Conservation (phyloP, 2,888 invertebrate genomes). For the Stenoptilia bipunctidactyla region DNA sequence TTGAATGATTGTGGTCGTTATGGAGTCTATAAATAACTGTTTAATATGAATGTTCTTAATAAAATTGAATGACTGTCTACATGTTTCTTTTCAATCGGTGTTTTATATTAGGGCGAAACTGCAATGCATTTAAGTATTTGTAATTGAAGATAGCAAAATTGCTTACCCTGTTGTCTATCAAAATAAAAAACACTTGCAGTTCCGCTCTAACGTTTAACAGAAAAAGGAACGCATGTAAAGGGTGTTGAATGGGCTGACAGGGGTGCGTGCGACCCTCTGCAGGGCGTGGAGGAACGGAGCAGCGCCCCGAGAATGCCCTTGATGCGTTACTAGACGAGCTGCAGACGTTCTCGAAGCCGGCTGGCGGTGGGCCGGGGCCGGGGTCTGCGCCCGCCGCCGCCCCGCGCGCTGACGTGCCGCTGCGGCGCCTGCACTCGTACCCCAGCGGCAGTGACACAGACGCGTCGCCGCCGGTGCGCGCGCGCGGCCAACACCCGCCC, state of each 20-base stretch:
- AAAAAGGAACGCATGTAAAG: too few relatives aligned
- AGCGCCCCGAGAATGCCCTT: conserved; percentile 94
- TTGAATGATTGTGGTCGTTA: conserved; percentile 51
- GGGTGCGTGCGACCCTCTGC: conserved; percentile 31
- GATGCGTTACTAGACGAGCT: conserved; percentile 96
- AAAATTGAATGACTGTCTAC: conserved; percentile 47
- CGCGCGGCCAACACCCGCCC: conserved; percentile 66
- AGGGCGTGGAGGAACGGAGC: conserved; percentile 35
- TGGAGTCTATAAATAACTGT: conserved; percentile 40
- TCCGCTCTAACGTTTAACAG: too few relatives aligned
- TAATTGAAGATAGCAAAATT: too few relatives aligned
- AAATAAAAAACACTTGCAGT: too few relatives aligned
- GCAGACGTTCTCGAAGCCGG: conserved; percentile 88
- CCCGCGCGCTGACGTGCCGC: conserved; percentile 53
- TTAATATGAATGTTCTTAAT: conserved; percentile 49
- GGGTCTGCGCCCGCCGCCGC: conserved; percentile 43
- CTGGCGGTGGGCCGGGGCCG: conserved; percentile 51
- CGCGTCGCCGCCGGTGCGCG: conserved; percentile 80
- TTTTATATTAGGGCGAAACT: conserved; percentile 13
- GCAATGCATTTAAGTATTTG: too few relatives aligned
- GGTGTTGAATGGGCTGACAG: too few relatives aligned
- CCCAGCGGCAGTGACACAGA: conserved; percentile 89
- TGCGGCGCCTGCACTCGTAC: conserved; percentile 85
- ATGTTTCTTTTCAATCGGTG: conserved; percentile 41
- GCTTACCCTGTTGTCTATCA: too few relatives aligned